A percentile compares a stretch with the other conserved stretches of the same genome.
Conservation (phyloP, 2,888 invertebrate species). For the Crematogaster levior region DNA sequence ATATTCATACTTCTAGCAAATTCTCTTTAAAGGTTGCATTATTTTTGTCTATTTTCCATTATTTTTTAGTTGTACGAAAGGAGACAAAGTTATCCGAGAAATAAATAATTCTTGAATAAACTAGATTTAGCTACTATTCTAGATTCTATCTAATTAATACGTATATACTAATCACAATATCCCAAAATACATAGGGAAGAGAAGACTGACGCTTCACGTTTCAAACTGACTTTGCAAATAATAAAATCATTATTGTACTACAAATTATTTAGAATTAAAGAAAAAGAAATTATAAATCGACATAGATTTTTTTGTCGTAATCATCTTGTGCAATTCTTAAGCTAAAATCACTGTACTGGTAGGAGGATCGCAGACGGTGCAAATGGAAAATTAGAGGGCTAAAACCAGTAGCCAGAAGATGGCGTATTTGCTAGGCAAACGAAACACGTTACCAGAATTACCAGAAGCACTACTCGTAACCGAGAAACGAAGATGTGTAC, state of each 20-base stretch:
- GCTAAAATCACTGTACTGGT: constrained; percentile 56
- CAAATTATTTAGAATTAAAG: constrained; percentile 27
- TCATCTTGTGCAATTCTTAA: constrained; percentile 57
- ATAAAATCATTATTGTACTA: constrained; percentile 3
- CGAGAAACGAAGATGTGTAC: constrained; percentile 49
- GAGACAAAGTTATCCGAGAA: neutral
- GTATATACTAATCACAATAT: constrained; percentile 16
- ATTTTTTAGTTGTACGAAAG: neutral
- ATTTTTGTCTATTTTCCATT: neutral
- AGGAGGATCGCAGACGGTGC: constrained; percentile 50
- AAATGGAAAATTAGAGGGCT: constrained; percentile 69
- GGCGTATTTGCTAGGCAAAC: constrained; percentile 75
- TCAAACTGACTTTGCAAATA: neutral
- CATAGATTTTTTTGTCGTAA: constrained; percentile 56
- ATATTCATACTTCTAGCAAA: neutral
- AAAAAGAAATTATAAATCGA: constrained; percentile 34
- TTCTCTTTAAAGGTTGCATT: neutral
- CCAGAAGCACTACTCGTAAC: constrained; percentile 53
- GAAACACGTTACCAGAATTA: constrained; percentile 71
- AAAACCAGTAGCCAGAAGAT: constrained; percentile 60
- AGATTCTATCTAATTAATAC: too few species aligned
- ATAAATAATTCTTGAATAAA: neutral
- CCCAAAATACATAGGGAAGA: neutral
- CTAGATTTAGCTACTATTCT: constrained; percentile 4
- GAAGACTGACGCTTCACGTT: neutral